A percentile compares a stretch with the other conserved stretches of the same genome.
Evolutionary conservation across 2,888 invertebrate species (phyloP).

Genomic region (Tolmerus cingulatus): DNA sequence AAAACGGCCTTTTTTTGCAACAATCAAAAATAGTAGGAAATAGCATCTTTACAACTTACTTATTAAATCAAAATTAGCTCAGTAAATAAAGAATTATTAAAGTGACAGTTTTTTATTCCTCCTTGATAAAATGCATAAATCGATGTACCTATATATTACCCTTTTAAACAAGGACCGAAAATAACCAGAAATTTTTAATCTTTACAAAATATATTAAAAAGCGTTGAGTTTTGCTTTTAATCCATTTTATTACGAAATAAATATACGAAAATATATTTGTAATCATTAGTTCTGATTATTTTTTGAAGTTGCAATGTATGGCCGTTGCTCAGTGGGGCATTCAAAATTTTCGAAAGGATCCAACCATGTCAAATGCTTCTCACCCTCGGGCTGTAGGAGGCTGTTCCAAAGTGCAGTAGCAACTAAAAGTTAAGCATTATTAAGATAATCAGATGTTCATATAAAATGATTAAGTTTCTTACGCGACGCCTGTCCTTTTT

Average conservation of each 20-base stretch:
- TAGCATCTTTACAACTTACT: neutral
- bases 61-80: no score
- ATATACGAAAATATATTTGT: neutral
- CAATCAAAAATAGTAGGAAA: conserved; percentile 53
- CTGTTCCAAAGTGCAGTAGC: conserved; percentile 71
- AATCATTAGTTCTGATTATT: conserved; percentile 50
- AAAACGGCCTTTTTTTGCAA: conserved; percentile 57
- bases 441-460: neutral
- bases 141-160: no score
- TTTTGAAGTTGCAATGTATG: conserved; percentile 57
- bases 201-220: neutral
- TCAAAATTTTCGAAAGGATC: conserved; percentile 55
- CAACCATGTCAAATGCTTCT: conserved; percentile 60
- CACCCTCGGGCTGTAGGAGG: conserved; percentile 66
- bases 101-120: no score
- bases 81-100: no score
- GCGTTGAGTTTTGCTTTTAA: no score
- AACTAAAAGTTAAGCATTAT: conserved; percentile 54
- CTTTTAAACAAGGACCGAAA: no score
- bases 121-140: no score
- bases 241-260: no score
- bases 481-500: conserved; percentile 68
- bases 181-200: neutral
- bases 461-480: conserved; percentile 37
- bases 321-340: conserved; percentile 58